phyloP scores from a whole-genome alignment of 2,113 vertebrate species.

The mouse (Mus musculus) region DNA sequence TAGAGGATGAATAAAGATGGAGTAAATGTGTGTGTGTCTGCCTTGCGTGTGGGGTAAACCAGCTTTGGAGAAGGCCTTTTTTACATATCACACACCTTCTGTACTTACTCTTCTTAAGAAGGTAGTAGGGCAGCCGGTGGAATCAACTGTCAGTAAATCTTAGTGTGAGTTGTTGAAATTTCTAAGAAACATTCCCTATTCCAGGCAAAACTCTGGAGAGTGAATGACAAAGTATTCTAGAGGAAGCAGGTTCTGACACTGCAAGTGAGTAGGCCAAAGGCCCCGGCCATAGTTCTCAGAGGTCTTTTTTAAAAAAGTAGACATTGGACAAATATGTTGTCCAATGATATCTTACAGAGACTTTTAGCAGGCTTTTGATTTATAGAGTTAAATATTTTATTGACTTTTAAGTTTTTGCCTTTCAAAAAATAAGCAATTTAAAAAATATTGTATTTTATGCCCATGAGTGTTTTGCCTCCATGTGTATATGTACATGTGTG shows the following conservation, averaged over 20 bases:
- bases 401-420: not conserved
- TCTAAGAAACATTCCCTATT: not conserved
- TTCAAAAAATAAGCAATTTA: not conserved
- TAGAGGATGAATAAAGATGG: not conserved
- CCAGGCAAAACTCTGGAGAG: not conserved
- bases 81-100: not conserved
- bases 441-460: not conserved
- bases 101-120: not conserved
- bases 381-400: constrained; percentile 36
- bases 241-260: constrained; percentile 17
- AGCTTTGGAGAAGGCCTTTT: not conserved
- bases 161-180: not conserved
- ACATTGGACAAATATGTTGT: not conserved
- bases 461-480: not conserved
- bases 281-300: not conserved
- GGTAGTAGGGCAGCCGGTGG: too few relatives aligned
- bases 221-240: not conserved
- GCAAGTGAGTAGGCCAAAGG: not conserved
- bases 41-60: not conserved
- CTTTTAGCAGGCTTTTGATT: not conserved
- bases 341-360: constrained; percentile 1
- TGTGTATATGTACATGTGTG: too few relatives aligned
- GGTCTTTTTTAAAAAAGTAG: not conserved
- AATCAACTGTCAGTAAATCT: not conserved
- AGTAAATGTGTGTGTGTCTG: not conserved